Base-by-base conservation (phyloP, 2,797 vertebrate genomes). In the Chrysocyon brachyurus region DNA sequence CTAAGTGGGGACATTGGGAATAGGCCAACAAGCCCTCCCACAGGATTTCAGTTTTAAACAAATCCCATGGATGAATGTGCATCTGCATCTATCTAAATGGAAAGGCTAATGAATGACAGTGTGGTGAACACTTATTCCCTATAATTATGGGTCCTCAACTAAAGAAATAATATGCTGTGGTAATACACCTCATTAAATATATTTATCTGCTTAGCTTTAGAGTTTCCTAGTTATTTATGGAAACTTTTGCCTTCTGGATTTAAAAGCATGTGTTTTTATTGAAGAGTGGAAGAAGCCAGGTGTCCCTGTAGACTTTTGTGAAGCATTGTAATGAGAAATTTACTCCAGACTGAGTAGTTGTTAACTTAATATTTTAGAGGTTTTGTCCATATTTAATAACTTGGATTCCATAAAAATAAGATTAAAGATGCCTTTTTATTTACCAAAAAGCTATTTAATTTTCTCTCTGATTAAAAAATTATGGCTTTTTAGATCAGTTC, bases 401-500 rank as follows among this genome's bases (percentile, higher is more conserved):
- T 97, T 97, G 83, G 93, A 94, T 96, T 98, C 95, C 96, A 96
- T 97, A 97, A 97, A 97, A 98, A 92, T 98, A 96, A 98, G 97
- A 98, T 98, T 98, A 98, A 98, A 98, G 97, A 97, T 97, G 88
- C 66, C 91, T 97, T 96, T 97, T 97, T 97, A 97, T 97, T 97
- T 97, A 97, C 94, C 94, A 97, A 97, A 98, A 98, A 97, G 97
- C 98, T 95, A 97, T 98, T 97, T 98, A 96, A 97, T 98, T 98
- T 98, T 97, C 96, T 97, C 96, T 96, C 96, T 97, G 97, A 97
- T 98, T 97, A 97, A 98, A 98, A 98, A 97, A 97, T 97, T 97
- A 95, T 98, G 97, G 97, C 97, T 97, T 98, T 98, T 97, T 97
- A 98, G 96, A 98, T 98, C 93, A 97, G 96, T 98, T 98, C 96